Base-by-base conservation (phyloP, 2,888 invertebrate species). In the Drosophila mulleri region DNA sequence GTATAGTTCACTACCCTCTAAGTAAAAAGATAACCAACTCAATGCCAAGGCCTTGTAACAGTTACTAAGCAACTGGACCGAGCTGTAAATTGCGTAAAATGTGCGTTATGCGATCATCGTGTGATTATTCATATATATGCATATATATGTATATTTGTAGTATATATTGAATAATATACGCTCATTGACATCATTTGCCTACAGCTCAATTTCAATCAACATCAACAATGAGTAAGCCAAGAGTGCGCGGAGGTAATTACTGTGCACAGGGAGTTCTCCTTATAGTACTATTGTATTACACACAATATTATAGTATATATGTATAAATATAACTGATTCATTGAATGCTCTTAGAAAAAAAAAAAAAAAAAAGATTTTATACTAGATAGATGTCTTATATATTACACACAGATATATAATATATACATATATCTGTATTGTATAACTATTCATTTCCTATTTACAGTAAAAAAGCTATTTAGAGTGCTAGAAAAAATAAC, bases 1-100 rank as follows among this genome's bases (percentile, higher is more conserved):
- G 44, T 26, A 54, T 63, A 70, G 73, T 73, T 66, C 69, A 73
- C 44, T 76, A 32, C 32, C 63, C 69, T 44, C 11, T 32, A 18
- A 20, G 23, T 20, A 26, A 63, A 29, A 29, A 61, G 53, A 57
- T 41, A 57, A 58, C 48, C 29, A 35, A 69, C 37, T 45, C 59
- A 74, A 47, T 48, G 54, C 18, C 56, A 50, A 41, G 12, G 14
- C 35, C 11, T 52, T 35, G 23, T 11, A 41, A 18, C 50, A 53
- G 47, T 60, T 63, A 56, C 62, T 60, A 58, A 75, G 32, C 44
- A 37, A 41, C 20, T 68, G 59, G 47, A 57, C 63, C 26, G 59
- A 11, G 37, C 16, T 66, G 58, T 44, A 41, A 29, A 11, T 14
- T 48, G 41, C 41, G 7, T 64, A n/a, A 37, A 14, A 4, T 41